Base-by-base conservation (phyloP, 2,797 vertebrate species). In the Mycteria americana region DNA sequence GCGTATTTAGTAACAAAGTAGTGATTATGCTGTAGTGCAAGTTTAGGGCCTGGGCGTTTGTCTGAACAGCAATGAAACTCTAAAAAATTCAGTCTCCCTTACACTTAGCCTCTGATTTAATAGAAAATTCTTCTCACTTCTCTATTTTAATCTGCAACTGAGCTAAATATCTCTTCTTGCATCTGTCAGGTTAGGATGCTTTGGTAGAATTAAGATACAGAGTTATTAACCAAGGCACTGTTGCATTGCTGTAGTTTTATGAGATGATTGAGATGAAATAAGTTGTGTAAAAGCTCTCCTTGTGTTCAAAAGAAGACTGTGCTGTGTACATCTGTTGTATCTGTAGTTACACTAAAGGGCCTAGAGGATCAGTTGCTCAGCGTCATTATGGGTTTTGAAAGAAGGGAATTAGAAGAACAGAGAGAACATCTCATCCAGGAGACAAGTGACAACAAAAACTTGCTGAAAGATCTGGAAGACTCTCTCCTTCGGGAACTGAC, bases 321-420 rank as follows among this genome's bases (percentile, higher is more conserved):
- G 67, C 48, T 95, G 18, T 84, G 13, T 31, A 23, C 19, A 2
- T 51, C 62, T 88, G 13, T 62, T 80, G 13, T 87, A 13, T 60
- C 48, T 68, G 19, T 76, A 99, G 99, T 99, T 81, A 99, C 99
- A 0, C 97, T 99, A 30, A 99, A 99, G 92, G 99, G 99, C 50
- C 97, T 99, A 22, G 99, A 99, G 96, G 99, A 99, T 97, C 99
- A 99, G 96, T 98, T 99, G 95, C 98, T 99, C 81, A 99, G 99
- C 1, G 98, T 99, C 59, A 99, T 99, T 50, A 99, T 98, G 93
- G 99, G 98, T 62, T 99, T 98, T 62, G 99, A 99, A 97, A 98
- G 98, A 90, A 99, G 97, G 23, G 99, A 99, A 84, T 93, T 99
- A 85, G 99, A 99, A 92, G 99, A 99, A 92, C 99, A 99, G 97